Conservation (phyloP, 2,113 vertebrate species). For the Podocnemis expansa region DNA sequence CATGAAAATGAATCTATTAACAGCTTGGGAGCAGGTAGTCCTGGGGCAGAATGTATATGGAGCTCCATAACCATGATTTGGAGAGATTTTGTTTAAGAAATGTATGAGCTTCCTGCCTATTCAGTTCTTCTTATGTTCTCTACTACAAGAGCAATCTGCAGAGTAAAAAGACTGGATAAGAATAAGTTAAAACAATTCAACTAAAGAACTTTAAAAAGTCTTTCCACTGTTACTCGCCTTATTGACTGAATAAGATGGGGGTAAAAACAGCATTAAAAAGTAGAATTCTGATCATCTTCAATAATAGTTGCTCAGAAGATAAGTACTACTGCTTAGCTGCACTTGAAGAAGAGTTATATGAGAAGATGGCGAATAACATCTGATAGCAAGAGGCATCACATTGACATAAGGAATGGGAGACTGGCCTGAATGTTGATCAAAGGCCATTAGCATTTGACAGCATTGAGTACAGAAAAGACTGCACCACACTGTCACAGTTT, state of each 20-base stretch:
- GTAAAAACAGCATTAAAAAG: not conserved
- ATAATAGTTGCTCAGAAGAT: not conserved
- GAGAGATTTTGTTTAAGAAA: not conserved
- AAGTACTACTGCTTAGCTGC: not conserved
- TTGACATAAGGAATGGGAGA: not conserved
- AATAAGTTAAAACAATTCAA: not conserved
- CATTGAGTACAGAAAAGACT: not conserved
- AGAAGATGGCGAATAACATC: not conserved
- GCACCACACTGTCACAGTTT: not conserved
- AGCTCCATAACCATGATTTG: not conserved
- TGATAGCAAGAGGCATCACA: not conserved
- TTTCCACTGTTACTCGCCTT: not conserved
- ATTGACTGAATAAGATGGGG: not conserved
- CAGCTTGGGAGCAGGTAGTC: conserved; percentile 33
- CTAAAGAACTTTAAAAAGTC: fast-evolving
- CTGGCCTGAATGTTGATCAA: not conserved
- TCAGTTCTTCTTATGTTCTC: conserved; percentile 7
- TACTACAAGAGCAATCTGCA: not conserved
- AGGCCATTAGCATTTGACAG: not conserved
- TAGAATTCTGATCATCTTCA: not conserved
- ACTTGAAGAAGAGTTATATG: not conserved
- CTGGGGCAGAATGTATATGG: conserved; percentile 9
- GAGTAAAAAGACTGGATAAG: not conserved
- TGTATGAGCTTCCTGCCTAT: not conserved
- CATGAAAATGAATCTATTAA: conserved; percentile 32